Evolutionary conservation across 2,888 invertebrate species (phyloP).

Genomic region (Trichogramma dendrolimi): DNA sequence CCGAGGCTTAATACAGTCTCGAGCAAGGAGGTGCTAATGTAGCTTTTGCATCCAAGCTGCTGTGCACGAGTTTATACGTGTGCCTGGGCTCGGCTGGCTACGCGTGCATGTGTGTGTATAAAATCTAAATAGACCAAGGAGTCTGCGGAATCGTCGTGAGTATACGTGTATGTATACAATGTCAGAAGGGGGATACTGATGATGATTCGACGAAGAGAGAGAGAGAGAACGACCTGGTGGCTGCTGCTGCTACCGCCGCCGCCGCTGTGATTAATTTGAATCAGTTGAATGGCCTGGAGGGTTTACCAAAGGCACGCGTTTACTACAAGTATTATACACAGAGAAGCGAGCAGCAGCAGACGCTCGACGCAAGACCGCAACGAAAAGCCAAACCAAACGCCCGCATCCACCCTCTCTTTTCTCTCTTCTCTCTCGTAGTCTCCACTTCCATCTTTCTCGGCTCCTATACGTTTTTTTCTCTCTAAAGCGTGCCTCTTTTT

Average conservation of each 20-base stretch:
- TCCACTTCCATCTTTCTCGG: too few relatives aligned
- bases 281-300: constrained; percentile 50
- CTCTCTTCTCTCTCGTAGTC: background rate
- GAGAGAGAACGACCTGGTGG: constrained; percentile 13
- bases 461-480: too few relatives aligned
- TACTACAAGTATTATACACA: constrained; percentile 32
- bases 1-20: too few relatives aligned
- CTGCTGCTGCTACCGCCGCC: constrained; percentile 31
- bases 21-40: too few relatives aligned
- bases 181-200: background rate
- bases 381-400: background rate
- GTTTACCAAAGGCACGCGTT: constrained; percentile 44
- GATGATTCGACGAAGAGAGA: constrained; percentile 18
- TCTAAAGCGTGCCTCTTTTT: too few relatives aligned
- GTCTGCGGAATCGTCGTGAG: too few relatives aligned
- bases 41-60: too few relatives aligned
- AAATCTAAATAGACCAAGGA: too few relatives aligned
- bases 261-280: constrained; percentile 52
- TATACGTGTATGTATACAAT: too few relatives aligned
- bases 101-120: too few relatives aligned
- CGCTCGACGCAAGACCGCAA: constrained; percentile 25
- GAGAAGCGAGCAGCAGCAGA: constrained; percentile 36
- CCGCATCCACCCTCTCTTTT: constrained; percentile 27
- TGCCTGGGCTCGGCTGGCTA: too few relatives aligned
- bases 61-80: too few relatives aligned